Evolutionary conservation across 2,888 invertebrate genomes (phyloP).

Genomic region (Orthosia gothica): DNA sequence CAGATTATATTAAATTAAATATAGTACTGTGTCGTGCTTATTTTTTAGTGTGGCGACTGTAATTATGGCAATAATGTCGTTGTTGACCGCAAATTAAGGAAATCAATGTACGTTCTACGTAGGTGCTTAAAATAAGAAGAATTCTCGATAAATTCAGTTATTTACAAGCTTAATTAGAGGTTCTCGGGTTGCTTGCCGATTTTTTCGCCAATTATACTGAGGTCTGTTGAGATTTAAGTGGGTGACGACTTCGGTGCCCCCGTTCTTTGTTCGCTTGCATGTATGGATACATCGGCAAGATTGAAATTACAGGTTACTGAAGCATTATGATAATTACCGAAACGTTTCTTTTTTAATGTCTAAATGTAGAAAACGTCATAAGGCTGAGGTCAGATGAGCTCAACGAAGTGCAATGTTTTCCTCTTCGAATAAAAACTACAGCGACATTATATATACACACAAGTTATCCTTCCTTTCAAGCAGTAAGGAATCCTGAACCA

Average conservation of each 20-base stretch:
- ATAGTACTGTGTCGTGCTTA: constrained; percentile 31
- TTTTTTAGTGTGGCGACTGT: constrained; percentile 34
- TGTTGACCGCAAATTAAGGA: constrained; percentile 59
- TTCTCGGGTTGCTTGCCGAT: constrained; percentile 34
- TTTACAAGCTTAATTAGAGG: constrained; percentile 56
- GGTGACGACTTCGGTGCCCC: constrained; percentile 44
- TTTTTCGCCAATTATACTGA: constrained; percentile 38
- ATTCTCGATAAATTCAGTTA: constrained; percentile 62
- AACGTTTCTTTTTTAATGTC: constrained; percentile 38
- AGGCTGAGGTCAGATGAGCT: background rate
- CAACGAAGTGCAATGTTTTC: constrained; percentile 1
- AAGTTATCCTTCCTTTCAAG: constrained; percentile 17
- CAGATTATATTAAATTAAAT: constrained; percentile 54
- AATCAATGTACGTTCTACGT: constrained; percentile 54
- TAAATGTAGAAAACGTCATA: constrained; percentile 5
- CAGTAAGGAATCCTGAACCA: constrained; percentile 13
- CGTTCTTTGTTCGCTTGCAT: constrained; percentile 15
- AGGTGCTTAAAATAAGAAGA: constrained; percentile 50
- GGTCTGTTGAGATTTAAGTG: constrained; percentile 41
- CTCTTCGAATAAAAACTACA: background rate
- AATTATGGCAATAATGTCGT: constrained; percentile 53
- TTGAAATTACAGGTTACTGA: constrained; percentile 29
- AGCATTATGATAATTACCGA: constrained; percentile 29
- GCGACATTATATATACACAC: background rate
- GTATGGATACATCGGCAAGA: constrained; percentile 6